Evolutionary conservation across 2,888 invertebrate species (phyloP).

Genomic region (Mactromeris polynyma): DNA sequence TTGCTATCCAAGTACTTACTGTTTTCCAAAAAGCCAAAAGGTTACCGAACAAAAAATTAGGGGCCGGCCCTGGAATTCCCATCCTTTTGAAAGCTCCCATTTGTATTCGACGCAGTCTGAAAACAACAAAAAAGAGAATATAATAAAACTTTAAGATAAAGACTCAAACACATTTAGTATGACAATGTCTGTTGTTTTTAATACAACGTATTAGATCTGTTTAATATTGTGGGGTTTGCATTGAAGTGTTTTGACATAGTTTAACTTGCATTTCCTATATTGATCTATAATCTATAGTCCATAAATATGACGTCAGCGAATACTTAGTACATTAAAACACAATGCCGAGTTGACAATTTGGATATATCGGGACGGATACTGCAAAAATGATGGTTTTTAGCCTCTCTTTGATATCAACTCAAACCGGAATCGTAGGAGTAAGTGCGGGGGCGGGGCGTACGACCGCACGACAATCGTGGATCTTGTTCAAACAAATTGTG

Average conservation of each 20-base stretch:
- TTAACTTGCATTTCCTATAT: too few species aligned
- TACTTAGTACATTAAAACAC: not conserved
- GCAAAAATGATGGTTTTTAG: not conserved
- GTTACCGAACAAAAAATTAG: conserved; percentile 84
- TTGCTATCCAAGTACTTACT: conserved; percentile 66
- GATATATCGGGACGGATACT: not conserved
- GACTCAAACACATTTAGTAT: too few species aligned
- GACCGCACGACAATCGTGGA: not conserved
- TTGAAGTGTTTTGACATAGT: too few species aligned
- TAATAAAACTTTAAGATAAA: not conserved
- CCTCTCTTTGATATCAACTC: not conserved
- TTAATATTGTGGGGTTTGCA: too few species aligned
- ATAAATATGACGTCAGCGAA: not conserved
- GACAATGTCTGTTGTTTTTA: too few species aligned
- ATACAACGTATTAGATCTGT: too few species aligned
- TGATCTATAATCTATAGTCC: too few species aligned
- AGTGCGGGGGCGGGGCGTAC: not conserved
- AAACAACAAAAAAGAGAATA: conserved; percentile 26
- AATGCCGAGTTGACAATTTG: not conserved
- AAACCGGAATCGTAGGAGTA: conserved; percentile 32
- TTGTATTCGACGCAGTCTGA: conserved; percentile 75
- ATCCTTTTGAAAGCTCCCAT: conserved; percentile 79
- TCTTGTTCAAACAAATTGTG: not conserved
- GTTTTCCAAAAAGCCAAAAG: conserved; percentile 77
- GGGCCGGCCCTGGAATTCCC: conserved; percentile 82